Base-by-base conservation (phyloP, 2,888 invertebrate genomes). In the Parnassius smintheus region DNA sequence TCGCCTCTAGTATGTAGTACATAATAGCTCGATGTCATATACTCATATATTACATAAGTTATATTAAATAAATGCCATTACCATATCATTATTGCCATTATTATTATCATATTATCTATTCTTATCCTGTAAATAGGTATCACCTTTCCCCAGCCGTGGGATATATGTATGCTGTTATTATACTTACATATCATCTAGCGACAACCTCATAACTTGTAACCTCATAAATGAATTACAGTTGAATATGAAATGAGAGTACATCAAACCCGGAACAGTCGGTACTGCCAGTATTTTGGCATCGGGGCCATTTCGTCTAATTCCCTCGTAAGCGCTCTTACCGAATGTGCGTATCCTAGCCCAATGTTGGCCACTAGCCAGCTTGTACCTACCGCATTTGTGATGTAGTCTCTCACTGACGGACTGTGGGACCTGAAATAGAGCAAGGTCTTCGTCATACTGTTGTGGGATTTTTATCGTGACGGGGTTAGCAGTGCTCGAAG, bases 351-450 rank as follows among this genome's bases (percentile, higher is more conserved):
- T 69, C 65, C 59, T 66, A 45, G 66, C 66, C 61, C 60, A 53
- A 54, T 25, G 59, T 72, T 78, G 78, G 78, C 75, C 59, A 35
- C n/a, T n/a, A 59, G 75, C 78, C 78, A 78, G 72, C 57, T 59
- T 62, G 71, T 70, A 71, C 67, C 70, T 69, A 71, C 68, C 70
- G 69, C 70, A 69, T 71, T 71, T 70, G 69, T 72, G 73, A 69
- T 70, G 61, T 65, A 54, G 64, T 60, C 45, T 65, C 63, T 64
- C 62, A 49, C 64, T 65, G 66, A 65, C 61, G 18, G 18, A 18
- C 18, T 18, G 60, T 67, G 59, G 65, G 67, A 67, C 66, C 62
- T 13, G 67, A 82, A 81, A 77, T 83, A 77, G 81, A 79, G 72
- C 85, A 80, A 82, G 84, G 81, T 77, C 75, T 66, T 9, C 42